Percentiles rank a stretch among this genome's conserved stretches.
These are phyloP conservation scores for Paraescarpia echinospica DNA, from an alignment of 1,140 invertebrate species.

Conservation along the genomic window DNA sequence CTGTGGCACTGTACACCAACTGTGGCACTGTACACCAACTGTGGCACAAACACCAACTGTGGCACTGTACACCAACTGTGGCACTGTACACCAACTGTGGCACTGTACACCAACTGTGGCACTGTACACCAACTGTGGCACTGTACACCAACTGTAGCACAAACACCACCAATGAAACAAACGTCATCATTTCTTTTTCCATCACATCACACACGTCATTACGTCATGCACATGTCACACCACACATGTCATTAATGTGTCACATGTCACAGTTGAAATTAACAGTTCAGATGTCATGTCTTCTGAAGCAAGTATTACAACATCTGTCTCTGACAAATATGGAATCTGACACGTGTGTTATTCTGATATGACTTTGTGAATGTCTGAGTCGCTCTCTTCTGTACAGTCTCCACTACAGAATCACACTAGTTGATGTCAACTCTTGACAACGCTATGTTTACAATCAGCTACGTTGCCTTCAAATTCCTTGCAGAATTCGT, in stretches of 20 bases:
- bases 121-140: too few species aligned
- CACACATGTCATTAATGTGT: too few species aligned
- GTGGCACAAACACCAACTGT: too few species aligned
- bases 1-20: too few species aligned
- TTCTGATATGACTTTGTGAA: neutral
- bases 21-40: too few species aligned
- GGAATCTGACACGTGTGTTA: neutral
- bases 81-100: too few species aligned
- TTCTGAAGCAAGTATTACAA: neutral
- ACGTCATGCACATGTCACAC: too few species aligned
- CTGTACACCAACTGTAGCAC: too few species aligned
- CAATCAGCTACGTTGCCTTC: neutral
- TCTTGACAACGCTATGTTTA: neutral
- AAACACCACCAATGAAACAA: neutral
- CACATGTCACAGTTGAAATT: neutral
- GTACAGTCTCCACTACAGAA: neutral
- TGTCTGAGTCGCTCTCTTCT: neutral
- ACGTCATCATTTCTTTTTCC: neutral
- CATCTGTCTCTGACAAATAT: neutral
- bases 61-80: too few species aligned
- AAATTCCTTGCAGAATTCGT: neutral
- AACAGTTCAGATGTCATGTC: neutral
- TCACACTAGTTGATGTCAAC: neutral
- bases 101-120: too few species aligned
- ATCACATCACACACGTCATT: too few species aligned